These are phyloP conservation scores for Heliocidaris tuberculata DNA, from an alignment of 35 echinoderm and acorn worm genomes.

Conservation along the genomic window DNA sequence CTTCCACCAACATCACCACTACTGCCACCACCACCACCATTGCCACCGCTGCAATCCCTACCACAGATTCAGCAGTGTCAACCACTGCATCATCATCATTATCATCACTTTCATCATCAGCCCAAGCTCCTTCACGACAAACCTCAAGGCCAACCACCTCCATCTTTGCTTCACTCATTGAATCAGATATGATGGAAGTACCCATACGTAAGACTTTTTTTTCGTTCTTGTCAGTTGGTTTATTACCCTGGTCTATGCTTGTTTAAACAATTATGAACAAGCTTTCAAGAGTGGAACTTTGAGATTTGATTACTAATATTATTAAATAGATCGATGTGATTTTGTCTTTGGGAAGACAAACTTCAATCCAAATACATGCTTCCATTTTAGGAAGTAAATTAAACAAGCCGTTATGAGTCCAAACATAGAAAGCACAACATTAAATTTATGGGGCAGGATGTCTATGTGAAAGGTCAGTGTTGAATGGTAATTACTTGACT, in stretches of 20 bases:
- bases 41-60: constrained; percentile 1
- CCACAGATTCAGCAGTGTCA: background rate
- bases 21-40: constrained; percentile 35
- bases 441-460: too few relatives aligned
- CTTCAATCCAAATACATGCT: too few relatives aligned
- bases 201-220: constrained; percentile 25
- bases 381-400: too few relatives aligned
- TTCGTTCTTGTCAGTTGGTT: background rate
- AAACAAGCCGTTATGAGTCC: too few relatives aligned
- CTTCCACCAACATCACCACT: constrained; percentile 16
- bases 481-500: too few relatives aligned
- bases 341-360: too few relatives aligned
- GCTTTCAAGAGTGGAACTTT: too few relatives aligned
- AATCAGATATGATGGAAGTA: constrained; percentile 31
- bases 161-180: constrained; percentile 42
- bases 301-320: too few relatives aligned
- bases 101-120: constrained; percentile 24
- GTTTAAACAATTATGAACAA: too few relatives aligned
- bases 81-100: constrained; percentile 30
- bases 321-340: too few relatives aligned
- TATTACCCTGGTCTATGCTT: background rate
- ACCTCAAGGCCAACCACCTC: constrained; percentile 53
- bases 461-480: too few relatives aligned
- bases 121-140: constrained; percentile 24
- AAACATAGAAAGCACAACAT: too few relatives aligned